Percentiles rank a stretch among this genome's conserved stretches.
These are phyloP conservation scores for Chaetorhynchus papuensis DNA, from an alignment of 2,113 vertebrate species.

Conservation along the genomic window DNA sequence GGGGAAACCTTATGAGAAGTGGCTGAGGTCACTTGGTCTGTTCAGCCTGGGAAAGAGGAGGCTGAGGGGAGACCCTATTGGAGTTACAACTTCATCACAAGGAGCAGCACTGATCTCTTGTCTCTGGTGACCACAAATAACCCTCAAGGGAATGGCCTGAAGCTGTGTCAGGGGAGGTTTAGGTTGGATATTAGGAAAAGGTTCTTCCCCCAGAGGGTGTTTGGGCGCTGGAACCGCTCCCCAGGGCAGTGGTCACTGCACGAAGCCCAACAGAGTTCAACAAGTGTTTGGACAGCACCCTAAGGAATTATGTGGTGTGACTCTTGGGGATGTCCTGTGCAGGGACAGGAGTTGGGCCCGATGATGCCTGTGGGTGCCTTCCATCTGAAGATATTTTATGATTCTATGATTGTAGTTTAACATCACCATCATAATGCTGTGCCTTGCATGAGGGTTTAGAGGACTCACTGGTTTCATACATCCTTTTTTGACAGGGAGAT, in stretches of 20 bases:
- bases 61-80: background rate
- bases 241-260: background rate
- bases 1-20: rapidly evolving
- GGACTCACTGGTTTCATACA: background rate
- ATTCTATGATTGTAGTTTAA: background rate
- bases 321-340: background rate
- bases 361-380: background rate
- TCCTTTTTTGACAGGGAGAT: background rate
- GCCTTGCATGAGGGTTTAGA: background rate
- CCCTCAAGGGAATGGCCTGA: background rate
- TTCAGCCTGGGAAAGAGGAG: background rate
- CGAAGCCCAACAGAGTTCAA: no score
- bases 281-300: background rate
- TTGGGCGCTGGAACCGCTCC: background rate
- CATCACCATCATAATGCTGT: rapidly evolving
- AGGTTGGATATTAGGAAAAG: background rate
- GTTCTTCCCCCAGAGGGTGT: background rate
- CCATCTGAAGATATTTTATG: background rate
- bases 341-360: background rate
- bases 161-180: background rate
- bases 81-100: background rate
- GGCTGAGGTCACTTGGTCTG: background rate
- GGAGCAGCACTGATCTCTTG: background rate
- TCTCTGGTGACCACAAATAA: background rate
- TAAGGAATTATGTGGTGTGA: background rate